Evolutionary conservation across 2,888 invertebrate genomes (phyloP), one percentile per base, ranked within the genome.

Genomic region (Halocaridina rubra): DNA sequence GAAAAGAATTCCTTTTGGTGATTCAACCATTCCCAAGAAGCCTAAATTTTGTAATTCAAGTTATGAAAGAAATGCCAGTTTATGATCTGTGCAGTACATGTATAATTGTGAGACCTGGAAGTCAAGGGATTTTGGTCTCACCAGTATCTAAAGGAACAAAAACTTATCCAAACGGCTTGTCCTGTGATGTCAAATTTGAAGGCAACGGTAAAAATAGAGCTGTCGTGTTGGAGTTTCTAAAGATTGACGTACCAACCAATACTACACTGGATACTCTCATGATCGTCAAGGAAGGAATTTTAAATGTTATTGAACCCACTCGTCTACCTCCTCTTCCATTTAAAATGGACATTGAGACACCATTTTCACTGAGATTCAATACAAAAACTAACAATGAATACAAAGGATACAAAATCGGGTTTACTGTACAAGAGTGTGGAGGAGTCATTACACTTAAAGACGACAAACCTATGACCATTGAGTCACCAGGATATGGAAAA

Each of bases 131-230:
- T n/a, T 7, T 81, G 0, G 53, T 27, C 16, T 76, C 81, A 13
- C 81, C 81, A 0, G 24, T 29, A 29, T 76, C 81, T 3, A 64
- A 19, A 19, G 32, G 32, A 67, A 33, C 69, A 19, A 32, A 24
- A 32, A 76, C 81, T 5, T 81, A 81, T 32, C 81, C 81, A 2
- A 19, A 53, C 32, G 76, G 69, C 22, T 53, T 81, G 22, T 67
- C 53, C 13, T 81, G 81, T 53, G 57, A 30, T 59, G 57, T 81
- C 33, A 81, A 81, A 32, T 81, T 81, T 53, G 81, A 81, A 24
- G 67, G 53, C 0, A 67, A 76, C 16, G 69, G 59, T n/a, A 19
- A 19, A 46, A 76, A 81, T 30, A 27, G 46, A 3, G 76, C 29
- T 27, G 81, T 81, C 7, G 67, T 61, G n/a, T 10, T 81, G 76